phyloP scores from a whole-genome alignment of 2,797 vertebrate genomes.

The Myotis pilosus region DNA sequence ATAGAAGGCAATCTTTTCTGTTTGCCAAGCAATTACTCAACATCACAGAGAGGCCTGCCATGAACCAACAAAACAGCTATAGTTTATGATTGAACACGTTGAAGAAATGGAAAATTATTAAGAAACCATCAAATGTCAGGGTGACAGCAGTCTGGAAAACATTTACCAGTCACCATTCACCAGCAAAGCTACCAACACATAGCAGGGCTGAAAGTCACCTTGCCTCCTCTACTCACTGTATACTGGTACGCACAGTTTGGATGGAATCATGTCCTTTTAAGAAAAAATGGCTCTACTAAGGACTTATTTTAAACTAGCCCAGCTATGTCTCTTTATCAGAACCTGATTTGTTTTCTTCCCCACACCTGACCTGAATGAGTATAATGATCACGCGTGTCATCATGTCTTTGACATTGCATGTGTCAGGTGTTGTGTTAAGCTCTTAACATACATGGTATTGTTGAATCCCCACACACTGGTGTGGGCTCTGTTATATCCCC shows the following conservation, averaged over 20 bases:
- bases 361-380: background rate
- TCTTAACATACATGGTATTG: background rate
- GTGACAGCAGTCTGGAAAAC: slow-evolving; percentile 58
- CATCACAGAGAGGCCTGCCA: slow-evolving; percentile 71
- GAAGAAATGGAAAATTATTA: slow-evolving; percentile 74
- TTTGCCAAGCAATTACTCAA: slow-evolving; percentile 78
- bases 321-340: background rate
- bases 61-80: slow-evolving; percentile 67
- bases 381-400: accelerated
- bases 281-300: background rate
- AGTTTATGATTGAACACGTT: slow-evolving; percentile 67
- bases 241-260: background rate
- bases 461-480: background rate
- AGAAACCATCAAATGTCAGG: slow-evolving; percentile 66
- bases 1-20: slow-evolving; percentile 77
- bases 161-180: slow-evolving; percentile 16
- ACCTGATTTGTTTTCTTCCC: background rate
- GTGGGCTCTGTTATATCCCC: background rate
- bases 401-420: background rate
- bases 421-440: background rate
- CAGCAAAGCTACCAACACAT: slow-evolving; percentile 1
- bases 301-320: background rate
- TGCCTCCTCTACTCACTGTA: background rate
- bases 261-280: background rate
- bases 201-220: slow-evolving; percentile 39